Base-by-base conservation (phyloP, 2,888 invertebrate genomes). In the Willowsia nigromaculata region DNA sequence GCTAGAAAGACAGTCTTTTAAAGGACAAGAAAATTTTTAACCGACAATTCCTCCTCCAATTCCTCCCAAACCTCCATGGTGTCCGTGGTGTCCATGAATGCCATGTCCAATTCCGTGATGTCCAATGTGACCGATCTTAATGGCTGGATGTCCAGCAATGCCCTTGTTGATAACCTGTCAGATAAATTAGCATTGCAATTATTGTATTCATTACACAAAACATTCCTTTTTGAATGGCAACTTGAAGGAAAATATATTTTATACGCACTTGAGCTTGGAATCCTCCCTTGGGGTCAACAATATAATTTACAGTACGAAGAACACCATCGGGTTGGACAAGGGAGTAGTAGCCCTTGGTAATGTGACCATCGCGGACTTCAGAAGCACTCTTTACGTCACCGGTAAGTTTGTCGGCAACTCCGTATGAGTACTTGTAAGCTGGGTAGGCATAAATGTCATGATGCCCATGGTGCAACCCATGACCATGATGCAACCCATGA, bases 331-430 rank as follows among this genome's bases (percentile, higher is more conserved):
- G 90, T 71, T 89, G 88, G 27, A 90, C 81, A 43, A 89, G 50
- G 9, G 78, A 78, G 62, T 90, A 89, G 13, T n/a, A 22, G 74
- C 91, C 91, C 71, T 90, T 91, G 22, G 89, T 89, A n/a, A 91
- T 47, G 37, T 50, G 68, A 15, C 91, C 91, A 40, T 91, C 90
- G n/a, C 91, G 85, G 5, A 40, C 47, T 68, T 89, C 82, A n/a
- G 22, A 27, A 18, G 82, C 76, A 25, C 5, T 18, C 68, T 91
- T 91, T 13, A 56, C 33, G 30, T 91, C 91, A 9, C 91, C 91
- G 37, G 91, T 91, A 27, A 18, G n/a, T 22, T 65, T 68, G n/a
- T 87, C 87, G 13, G 76, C 62, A 43, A 90, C 90, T n/a, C 82
- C 86, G 25, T 88, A 90, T 27, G 43, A 43, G 76, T 84, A 88